Conservation (phyloP, 2,888 invertebrate genomes). For the Rotaria magnacalcarata region DNA sequence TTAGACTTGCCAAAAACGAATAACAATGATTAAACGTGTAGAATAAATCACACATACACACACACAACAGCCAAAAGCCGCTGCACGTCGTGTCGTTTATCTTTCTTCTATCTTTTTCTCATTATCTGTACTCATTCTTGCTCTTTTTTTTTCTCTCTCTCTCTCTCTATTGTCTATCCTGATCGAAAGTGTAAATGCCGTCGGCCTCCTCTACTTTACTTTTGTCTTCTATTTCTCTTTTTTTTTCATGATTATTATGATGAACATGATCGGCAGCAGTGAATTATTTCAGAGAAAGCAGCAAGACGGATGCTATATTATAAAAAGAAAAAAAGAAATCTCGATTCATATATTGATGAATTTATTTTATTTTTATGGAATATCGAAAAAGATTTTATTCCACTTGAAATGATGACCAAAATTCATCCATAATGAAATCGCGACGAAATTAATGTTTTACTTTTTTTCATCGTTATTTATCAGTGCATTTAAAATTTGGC, state of each 20-base stretch:
- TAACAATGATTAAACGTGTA: constrained; percentile 17
- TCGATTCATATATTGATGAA: neutral
- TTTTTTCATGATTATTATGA: constrained; percentile 30
- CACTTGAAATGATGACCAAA: neutral
- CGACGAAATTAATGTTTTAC: neutral
- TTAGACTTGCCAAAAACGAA: neutral
- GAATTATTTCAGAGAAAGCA: constrained; percentile 18
- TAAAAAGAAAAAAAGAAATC: neutral
- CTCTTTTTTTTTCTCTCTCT: neutral
- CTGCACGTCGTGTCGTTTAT: constrained; percentile 26
- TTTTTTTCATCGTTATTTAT: neutral
- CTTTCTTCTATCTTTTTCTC: neutral
- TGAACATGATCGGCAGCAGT: constrained; percentile 28
- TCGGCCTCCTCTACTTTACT: constrained; percentile 22
- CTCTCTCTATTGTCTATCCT: neutral
- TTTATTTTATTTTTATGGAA: neutral
- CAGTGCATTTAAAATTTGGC: neutral
- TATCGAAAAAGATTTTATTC: neutral
- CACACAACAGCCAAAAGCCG: neutral
- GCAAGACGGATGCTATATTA: neutral
- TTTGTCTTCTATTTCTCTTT: neutral
- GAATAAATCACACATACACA: constrained; percentile 5
- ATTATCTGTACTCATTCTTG: constrained; percentile 26
- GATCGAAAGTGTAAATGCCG: constrained; percentile 26
- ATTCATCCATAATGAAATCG: neutral